Evolutionary conservation across 2,797 vertebrate genomes (phyloP).

Genomic region (Scolopax rusticola): DNA sequence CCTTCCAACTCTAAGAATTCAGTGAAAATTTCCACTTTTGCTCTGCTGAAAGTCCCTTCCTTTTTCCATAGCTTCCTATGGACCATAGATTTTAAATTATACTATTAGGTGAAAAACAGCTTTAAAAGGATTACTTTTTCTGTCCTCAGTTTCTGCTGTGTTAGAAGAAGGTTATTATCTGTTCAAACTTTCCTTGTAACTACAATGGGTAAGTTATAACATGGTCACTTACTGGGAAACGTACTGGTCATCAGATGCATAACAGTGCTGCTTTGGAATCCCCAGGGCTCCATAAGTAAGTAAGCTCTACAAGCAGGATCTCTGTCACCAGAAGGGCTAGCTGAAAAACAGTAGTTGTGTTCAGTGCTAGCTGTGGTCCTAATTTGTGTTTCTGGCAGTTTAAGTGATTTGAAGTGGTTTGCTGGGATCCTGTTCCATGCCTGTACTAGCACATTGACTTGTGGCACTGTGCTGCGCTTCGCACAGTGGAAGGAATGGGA

Average conservation of each 20-base stretch:
- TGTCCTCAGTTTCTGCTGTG: neutral
- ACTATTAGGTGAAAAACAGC: neutral
- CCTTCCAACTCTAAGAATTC: too few species aligned
- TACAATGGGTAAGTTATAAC: neutral
- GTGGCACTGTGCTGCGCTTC: neutral
- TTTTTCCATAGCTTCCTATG: neutral
- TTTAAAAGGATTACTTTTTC: neutral
- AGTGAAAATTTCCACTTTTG: neutral
- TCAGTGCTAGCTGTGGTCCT: neutral
- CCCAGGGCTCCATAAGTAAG: accelerated
- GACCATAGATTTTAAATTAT: neutral
- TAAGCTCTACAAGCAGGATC: neutral
- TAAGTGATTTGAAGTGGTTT: neutral
- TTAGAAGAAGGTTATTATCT: neutral
- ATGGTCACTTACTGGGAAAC: neutral
- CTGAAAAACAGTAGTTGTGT: neutral
- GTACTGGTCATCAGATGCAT: neutral
- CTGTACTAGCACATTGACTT: neutral
- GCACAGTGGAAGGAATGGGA: neutral
- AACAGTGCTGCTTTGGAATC: neutral
- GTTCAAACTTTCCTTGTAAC: neutral
- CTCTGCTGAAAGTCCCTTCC: neutral
- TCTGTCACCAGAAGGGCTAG: neutral
- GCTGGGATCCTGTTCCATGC: neutral
- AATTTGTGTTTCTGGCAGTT: neutral